Evolutionary conservation across 2,113 vertebrate species (phyloP).

Genomic region (Panthera uncia): DNA sequence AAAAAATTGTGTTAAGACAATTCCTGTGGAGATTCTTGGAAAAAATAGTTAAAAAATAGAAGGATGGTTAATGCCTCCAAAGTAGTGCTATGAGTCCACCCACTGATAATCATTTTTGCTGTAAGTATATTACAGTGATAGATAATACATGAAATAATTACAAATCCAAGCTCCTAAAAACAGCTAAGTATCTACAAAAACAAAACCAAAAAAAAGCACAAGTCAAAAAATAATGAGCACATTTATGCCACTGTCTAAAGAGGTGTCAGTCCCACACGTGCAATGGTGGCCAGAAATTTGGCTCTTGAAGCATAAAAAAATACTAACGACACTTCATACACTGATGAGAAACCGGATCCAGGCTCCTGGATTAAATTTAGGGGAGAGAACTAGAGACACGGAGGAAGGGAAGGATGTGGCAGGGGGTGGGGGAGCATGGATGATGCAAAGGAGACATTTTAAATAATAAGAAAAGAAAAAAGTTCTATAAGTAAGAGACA

Average conservation of each 20-base stretch:
- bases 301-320: neutral
- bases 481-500: neutral
- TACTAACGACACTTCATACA: neutral
- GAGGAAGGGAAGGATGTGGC: rapidly evolving
- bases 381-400: neutral
- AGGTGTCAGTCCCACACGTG: neutral
- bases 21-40: neutral
- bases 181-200: neutral
- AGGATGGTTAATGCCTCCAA: neutral
- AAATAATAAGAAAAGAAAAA: neutral
- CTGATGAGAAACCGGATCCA: neutral
- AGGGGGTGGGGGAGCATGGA: neutral
- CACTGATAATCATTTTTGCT: neutral
- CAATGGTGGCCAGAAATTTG: neutral
- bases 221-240: neutral
- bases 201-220: neutral
- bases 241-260: neutral
- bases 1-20: neutral
- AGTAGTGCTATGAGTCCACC: neutral
- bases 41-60: neutral
- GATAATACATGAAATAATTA: neutral
- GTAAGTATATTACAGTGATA: neutral
- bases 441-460: neutral
- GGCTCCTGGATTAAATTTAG: neutral
- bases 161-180: neutral